phyloP scores from a whole-genome alignment of 1,140 invertebrate genomes.

The Saccostrea cuccullata region DNA sequence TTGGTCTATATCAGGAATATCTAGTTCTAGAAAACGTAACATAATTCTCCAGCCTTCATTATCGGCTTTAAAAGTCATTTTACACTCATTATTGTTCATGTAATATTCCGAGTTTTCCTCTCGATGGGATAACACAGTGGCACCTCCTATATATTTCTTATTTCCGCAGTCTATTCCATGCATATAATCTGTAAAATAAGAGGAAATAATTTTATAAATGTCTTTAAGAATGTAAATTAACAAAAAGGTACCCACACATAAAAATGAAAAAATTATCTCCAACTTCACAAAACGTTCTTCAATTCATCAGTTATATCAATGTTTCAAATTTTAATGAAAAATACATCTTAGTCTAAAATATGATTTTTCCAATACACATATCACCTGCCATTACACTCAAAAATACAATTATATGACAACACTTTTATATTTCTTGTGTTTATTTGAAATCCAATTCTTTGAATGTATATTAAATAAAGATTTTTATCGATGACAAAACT shows the following conservation, averaged over 20 bases:
- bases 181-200: conserved; percentile 74
- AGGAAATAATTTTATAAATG: conserved; percentile 35
- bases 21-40: conserved; percentile 71
- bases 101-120: conserved; percentile 61
- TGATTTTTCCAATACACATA: too few species aligned
- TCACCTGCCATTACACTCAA: too few species aligned
- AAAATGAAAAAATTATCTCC: too few species aligned
- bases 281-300: too few species aligned
- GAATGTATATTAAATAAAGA: too few species aligned
- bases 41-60: conserved; percentile 73
- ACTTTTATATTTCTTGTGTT: too few species aligned
- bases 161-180: conserved; percentile 70
- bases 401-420: too few species aligned
- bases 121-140: conserved; percentile 73
- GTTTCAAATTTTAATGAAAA: too few species aligned
- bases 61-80: conserved; percentile 72
- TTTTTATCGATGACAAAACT: too few species aligned
- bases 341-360: too few species aligned
- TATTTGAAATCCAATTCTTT: too few species aligned
- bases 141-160: conserved; percentile 70
- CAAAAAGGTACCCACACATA: neutral
- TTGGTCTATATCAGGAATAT: conserved; percentile 71
- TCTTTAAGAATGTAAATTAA: neutral
- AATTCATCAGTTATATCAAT: too few species aligned
- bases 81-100: conserved; percentile 66